Evolutionary conservation across 2,888 invertebrate species (phyloP).

Genomic region (Drosophila recens): DNA sequence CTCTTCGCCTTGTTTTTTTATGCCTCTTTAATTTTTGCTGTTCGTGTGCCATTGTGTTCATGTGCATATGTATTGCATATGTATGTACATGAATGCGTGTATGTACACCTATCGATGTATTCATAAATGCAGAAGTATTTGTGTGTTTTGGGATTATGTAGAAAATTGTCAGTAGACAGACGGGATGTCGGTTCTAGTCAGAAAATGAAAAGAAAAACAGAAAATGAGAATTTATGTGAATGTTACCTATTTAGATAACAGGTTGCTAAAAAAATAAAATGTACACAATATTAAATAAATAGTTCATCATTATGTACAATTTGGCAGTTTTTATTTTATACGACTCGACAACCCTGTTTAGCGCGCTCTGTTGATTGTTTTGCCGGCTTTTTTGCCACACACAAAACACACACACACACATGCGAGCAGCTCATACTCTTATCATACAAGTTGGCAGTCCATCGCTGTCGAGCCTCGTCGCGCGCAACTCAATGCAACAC

Average conservation of each 20-base stretch:
- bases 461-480: slow-evolving; percentile 36
- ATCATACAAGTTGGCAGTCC: slow-evolving; percentile 31
- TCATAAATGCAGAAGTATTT: neutral
- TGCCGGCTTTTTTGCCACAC: slow-evolving; percentile 66
- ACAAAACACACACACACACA: slow-evolving; percentile 7
- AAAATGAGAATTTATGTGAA: neutral
- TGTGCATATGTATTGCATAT: slow-evolving; percentile 32
- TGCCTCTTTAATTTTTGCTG: slow-evolving; percentile 54
- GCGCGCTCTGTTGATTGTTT: slow-evolving; percentile 62
- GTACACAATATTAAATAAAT: neutral
- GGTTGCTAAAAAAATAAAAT: neutral
- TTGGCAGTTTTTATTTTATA: neutral
- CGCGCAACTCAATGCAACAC: slow-evolving; percentile 47
- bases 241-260: no score
- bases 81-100: slow-evolving; percentile 3
- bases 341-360: slow-evolving; percentile 56
- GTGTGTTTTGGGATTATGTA: slow-evolving; percentile 53
- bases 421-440: slow-evolving; percentile 7
- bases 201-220: neutral
- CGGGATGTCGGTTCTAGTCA: slow-evolving; percentile 8
- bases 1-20: slow-evolving; percentile 31
- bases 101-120: slow-evolving; percentile 8
- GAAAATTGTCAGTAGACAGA: slow-evolving; percentile 11
- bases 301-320: neutral
- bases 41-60: slow-evolving; percentile 53